A percentile compares a stretch with the other conserved stretches of the same genome.
These are phyloP conservation scores for Ptilodon capucinus DNA, from an alignment of 2,888 invertebrate species.

Conservation along the genomic window DNA sequence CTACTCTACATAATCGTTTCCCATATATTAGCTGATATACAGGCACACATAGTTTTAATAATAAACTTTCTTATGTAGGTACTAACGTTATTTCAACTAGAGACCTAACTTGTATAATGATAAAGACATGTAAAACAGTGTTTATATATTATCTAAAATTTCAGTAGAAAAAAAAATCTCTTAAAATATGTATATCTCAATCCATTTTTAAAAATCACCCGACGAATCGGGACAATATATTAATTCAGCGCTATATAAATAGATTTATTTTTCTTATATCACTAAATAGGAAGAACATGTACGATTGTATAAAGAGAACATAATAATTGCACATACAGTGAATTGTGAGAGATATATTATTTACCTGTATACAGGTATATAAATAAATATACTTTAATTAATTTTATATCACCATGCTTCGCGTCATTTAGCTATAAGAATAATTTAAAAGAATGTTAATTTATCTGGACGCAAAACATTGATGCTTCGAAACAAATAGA, in stretches of 20 bases:
- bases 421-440: constrained; percentile 7
- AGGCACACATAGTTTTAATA: constrained; percentile 59
- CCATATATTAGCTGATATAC: constrained; percentile 57
- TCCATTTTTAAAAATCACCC: constrained; percentile 59
- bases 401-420: constrained; percentile 7
- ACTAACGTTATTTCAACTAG: constrained; percentile 51
- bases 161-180: constrained; percentile 78
- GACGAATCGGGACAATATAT: constrained; percentile 53
- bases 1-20: constrained; percentile 46
- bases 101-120: constrained; percentile 68
- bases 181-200: constrained; percentile 77
- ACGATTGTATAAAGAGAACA: constrained; percentile 66
- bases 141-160: constrained; percentile 67
- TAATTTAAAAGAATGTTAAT: constrained; percentile 3
- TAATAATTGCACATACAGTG: constrained; percentile 75
- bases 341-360: constrained; percentile 57
- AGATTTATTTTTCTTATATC: constrained; percentile 64
- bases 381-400: constrained; percentile 17
- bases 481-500: constrained; percentile 14
- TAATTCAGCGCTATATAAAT: constrained; percentile 70
- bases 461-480: not conserved
- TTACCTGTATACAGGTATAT: constrained; percentile 28
- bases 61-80: constrained; percentile 48
- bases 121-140: constrained; percentile 74
- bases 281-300: constrained; percentile 77